phyloP scores from a whole-genome alignment of 2,888 invertebrate species.

The Aplocera efformata region DNA sequence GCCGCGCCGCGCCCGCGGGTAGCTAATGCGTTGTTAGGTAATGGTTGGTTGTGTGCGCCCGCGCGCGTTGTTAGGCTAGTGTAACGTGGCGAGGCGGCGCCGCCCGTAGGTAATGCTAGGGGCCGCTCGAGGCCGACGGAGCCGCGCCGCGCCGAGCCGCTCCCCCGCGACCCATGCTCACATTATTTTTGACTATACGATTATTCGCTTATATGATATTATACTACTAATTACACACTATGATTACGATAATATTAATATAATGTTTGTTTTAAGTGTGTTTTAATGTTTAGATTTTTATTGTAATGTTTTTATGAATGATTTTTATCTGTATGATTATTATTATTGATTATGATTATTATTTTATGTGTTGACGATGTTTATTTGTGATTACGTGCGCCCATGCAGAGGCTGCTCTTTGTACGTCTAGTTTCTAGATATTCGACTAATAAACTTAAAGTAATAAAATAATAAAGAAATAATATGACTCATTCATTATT shows the following conservation, averaged over 20 bases:
- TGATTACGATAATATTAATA: conserved; percentile 80
- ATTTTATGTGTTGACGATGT: conserved; percentile 80
- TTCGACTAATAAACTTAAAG: conserved; percentile 74
- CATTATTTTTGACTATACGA: conserved; percentile 79
- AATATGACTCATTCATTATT: conserved; percentile 74
- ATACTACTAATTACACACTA: conserved; percentile 77
- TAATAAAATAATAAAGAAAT: conserved; percentile 69
- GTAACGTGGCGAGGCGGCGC: conserved; percentile 1
- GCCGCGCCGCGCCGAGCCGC: conserved; percentile 48
- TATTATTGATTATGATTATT: conserved; percentile 74
- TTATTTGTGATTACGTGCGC: conserved; percentile 76
- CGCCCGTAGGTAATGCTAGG: conserved; percentile 5
- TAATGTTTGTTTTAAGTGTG: conserved; percentile 81
- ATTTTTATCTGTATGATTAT: conserved; percentile 81
- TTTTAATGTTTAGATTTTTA: conserved; percentile 81
- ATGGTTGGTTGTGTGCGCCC: conserved; percentile 16
- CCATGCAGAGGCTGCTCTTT: conserved; percentile 68
- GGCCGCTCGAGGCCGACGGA: conserved; percentile 13
- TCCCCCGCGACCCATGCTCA: conserved; percentile 71
- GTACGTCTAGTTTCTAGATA: conserved; percentile 65
- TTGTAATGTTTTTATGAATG: conserved; percentile 81
- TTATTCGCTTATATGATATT: conserved; percentile 79
- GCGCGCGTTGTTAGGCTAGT: conserved; percentile 5
- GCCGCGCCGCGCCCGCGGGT: conserved; percentile 28
- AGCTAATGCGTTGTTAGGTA: conserved; percentile 48